Conservation (phyloP, 2,113 vertebrate genomes). For the Myanophis thanlyinensis region DNA sequence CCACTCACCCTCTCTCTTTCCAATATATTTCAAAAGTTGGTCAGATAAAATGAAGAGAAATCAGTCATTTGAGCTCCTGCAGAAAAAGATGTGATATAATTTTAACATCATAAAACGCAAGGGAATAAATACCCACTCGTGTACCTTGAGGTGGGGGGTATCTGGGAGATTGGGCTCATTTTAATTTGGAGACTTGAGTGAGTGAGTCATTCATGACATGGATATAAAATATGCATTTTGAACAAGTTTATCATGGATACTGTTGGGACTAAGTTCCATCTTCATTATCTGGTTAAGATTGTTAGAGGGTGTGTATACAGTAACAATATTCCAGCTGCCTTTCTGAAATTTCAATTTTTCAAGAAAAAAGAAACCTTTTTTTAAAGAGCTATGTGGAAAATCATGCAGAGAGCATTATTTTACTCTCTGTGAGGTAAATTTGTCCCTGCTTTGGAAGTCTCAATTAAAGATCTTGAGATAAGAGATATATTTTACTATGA, state of each 20-base stretch:
- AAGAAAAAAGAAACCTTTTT: not conserved
- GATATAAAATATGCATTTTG: not conserved
- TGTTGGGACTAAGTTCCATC: not conserved
- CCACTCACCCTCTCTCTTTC: not conserved
- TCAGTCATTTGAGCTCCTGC: not conserved
- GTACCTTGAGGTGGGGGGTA: not conserved
- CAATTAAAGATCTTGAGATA: not conserved
- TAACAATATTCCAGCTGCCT: not conserved
- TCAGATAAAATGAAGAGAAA: not conserved
- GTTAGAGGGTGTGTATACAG: not conserved
- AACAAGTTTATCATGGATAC: not conserved
- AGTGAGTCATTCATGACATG: not conserved
- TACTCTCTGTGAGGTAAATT: not conserved
- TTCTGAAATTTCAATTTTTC: not conserved
- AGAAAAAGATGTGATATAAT: not conserved
- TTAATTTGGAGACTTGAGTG: not conserved
- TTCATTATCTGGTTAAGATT: not conserved
- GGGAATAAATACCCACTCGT: not conserved
- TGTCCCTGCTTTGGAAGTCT: not conserved
- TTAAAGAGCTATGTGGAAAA: not conserved
- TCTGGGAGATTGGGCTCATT: not conserved
- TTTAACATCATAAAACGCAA: not conserved
- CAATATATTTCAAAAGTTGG: not conserved
- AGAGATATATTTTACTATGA: not conserved
- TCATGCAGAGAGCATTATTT: not conserved